These are phyloP conservation scores for Cromileptes altivelis DNA, from an alignment of 2,113 vertebrate species.

Conservation along the genomic window DNA sequence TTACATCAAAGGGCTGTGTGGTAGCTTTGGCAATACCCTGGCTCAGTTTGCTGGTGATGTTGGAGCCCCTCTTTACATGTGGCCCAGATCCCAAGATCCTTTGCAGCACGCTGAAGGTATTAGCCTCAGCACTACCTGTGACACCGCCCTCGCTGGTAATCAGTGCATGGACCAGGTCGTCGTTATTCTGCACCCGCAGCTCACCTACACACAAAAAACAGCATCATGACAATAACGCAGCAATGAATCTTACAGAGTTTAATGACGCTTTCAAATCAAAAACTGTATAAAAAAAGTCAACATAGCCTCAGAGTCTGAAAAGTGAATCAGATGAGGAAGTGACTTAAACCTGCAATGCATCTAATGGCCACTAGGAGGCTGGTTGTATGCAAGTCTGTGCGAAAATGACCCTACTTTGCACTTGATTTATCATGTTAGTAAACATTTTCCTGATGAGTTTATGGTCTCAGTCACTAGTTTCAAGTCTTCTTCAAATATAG, in stretches of 20 bases:
- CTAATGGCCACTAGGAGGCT: too few relatives aligned
- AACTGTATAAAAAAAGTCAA: too few relatives aligned
- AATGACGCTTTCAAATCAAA: not conserved
- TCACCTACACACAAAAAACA: constrained; percentile 74
- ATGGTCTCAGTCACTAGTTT: too few relatives aligned
- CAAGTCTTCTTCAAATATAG: too few relatives aligned
- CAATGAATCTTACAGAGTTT: rapidly evolving
- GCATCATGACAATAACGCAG: not conserved
- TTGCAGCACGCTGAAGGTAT: constrained; percentile 91
- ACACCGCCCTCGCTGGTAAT: constrained; percentile 89
- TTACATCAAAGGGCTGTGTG: constrained; percentile 91
- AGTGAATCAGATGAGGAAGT: too few relatives aligned
- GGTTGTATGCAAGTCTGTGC: too few relatives aligned
- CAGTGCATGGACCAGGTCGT: constrained; percentile 89
- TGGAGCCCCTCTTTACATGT: constrained; percentile 91
- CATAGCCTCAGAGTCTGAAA: too few relatives aligned
- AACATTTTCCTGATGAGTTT: too few relatives aligned
- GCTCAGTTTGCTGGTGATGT: constrained; percentile 85
- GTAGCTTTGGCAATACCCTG: constrained; percentile 89
- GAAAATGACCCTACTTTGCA: too few relatives aligned
- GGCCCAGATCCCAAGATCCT: constrained; percentile 90
- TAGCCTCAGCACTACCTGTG: constrained; percentile 85
- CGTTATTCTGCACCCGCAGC: constrained; percentile 87
- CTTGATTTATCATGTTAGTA: too few relatives aligned
- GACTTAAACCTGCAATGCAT: too few relatives aligned